phyloP scores from a whole-genome alignment of 2,888 invertebrate species.

The Tipula lateralis region DNA sequence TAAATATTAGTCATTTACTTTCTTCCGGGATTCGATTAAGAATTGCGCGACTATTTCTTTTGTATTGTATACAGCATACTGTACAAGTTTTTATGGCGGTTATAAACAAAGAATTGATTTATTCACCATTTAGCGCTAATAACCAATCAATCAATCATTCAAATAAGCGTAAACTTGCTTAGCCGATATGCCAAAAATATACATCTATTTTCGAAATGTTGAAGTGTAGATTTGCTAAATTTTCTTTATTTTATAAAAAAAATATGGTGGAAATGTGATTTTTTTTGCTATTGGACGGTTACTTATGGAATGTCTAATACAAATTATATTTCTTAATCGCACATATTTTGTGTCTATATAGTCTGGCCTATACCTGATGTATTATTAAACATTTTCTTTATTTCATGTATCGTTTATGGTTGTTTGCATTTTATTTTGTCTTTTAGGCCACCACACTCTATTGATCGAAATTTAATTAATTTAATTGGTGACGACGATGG shows the following conservation, averaged over 20 bases:
- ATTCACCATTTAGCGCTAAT: background rate
- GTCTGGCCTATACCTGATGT: background rate
- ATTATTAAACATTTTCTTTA: background rate
- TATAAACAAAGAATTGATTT: background rate
- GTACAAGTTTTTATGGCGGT: background rate
- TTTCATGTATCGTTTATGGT: background rate
- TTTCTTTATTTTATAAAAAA: background rate
- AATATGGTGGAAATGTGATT: background rate
- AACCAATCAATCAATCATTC: background rate
- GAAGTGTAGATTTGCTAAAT: background rate
- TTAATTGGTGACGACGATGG: background rate
- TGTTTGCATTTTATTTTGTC: background rate
- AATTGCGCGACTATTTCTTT: background rate
- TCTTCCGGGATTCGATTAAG: background rate
- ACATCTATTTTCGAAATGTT: background rate
- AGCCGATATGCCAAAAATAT: background rate
- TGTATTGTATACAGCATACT: background rate
- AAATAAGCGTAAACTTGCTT: background rate
- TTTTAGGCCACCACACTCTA: background rate
- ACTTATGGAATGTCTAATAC: background rate
- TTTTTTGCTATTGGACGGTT: background rate
- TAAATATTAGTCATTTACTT: background rate
- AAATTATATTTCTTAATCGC: background rate
- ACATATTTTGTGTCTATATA: background rate
- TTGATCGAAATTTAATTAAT: constrained; percentile 19